A percentile compares a stretch with the other conserved stretches of the same genome.
phyloP scores from a whole-genome alignment of 2,888 invertebrate species.

The Clivina fossor region DNA sequence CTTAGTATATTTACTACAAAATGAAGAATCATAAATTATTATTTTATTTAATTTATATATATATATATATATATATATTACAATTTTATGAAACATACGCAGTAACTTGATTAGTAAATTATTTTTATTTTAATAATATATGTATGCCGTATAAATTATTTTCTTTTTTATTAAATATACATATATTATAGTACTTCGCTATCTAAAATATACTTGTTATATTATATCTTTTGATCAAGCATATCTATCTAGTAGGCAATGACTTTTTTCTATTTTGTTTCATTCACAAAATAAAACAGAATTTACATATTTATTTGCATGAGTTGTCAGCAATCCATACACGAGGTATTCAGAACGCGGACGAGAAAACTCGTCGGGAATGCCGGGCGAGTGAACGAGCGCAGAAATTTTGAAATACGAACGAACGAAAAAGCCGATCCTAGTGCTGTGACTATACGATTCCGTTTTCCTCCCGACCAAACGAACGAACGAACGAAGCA shows the following conservation, averaged over 20 bases:
- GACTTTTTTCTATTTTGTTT: slow-evolving; percentile 25
- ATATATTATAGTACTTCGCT: too few species aligned
- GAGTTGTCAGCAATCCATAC: slow-evolving; percentile 31
- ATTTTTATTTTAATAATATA: too few species aligned
- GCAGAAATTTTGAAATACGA: slow-evolving; percentile 27
- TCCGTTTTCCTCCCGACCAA: too few species aligned
- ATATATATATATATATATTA: background rate
- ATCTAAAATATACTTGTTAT: too few species aligned
- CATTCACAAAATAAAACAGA: slow-evolving; percentile 28
- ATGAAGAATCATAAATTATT: background rate
- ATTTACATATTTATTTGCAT: slow-evolving; percentile 33
- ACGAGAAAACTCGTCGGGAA: too few species aligned
- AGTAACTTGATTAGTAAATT: too few species aligned
- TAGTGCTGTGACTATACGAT: too few species aligned
- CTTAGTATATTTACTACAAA: too few species aligned
- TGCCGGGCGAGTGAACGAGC: too few species aligned
- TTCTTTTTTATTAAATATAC: background rate
- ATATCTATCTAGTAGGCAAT: slow-evolving; percentile 24
- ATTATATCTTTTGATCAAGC: slow-evolving; percentile 6
- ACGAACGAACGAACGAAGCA: too few species aligned
- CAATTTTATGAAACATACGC: too few species aligned
- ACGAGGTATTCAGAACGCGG: too few species aligned
- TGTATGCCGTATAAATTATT: background rate
- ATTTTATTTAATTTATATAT: background rate
- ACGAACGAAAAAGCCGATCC: slow-evolving; percentile 11